A percentile compares a stretch with the other conserved stretches of the same genome.
Conservation (phyloP, 2,797 vertebrate species). For the Loriculus beryllinus region DNA sequence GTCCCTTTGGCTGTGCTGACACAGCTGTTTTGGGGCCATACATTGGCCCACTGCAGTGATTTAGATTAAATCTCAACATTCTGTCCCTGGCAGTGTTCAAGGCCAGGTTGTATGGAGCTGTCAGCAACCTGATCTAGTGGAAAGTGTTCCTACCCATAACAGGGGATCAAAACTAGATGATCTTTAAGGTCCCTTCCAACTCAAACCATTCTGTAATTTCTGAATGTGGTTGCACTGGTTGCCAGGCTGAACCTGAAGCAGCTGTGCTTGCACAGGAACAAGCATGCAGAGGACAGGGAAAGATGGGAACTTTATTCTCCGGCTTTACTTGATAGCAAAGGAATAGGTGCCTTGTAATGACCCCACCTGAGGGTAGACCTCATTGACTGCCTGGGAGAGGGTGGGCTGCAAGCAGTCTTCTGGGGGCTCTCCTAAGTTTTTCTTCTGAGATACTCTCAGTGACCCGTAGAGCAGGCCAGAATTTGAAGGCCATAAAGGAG, state of each 20-base stretch:
- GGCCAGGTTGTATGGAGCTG: background rate
- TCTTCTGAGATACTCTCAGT: background rate
- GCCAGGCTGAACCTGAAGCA: rapidly evolving
- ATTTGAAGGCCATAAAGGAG: background rate
- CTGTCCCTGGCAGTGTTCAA: background rate
- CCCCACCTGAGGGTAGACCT: background rate
- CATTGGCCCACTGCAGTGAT: background rate
- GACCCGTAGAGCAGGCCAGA: background rate
- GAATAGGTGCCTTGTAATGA: background rate
- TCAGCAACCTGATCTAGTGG: background rate
- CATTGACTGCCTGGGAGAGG: background rate
- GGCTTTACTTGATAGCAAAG: background rate
- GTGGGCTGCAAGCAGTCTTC: background rate
- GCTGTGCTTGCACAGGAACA: background rate
- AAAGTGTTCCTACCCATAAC: background rate
- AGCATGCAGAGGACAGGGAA: background rate
- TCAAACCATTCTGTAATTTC: background rate
- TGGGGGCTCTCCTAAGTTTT: rapidly evolving
- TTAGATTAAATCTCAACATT: background rate
- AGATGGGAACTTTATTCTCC: background rate
- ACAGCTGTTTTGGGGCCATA: background rate
- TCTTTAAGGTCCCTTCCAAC: background rate
- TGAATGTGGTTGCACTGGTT: background rate
- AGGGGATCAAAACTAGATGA: background rate
- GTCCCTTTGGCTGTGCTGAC: rapidly evolving